phyloP scores from a whole-genome alignment of 2,888 invertebrate genomes.

The Rhodophaea formosa region DNA sequence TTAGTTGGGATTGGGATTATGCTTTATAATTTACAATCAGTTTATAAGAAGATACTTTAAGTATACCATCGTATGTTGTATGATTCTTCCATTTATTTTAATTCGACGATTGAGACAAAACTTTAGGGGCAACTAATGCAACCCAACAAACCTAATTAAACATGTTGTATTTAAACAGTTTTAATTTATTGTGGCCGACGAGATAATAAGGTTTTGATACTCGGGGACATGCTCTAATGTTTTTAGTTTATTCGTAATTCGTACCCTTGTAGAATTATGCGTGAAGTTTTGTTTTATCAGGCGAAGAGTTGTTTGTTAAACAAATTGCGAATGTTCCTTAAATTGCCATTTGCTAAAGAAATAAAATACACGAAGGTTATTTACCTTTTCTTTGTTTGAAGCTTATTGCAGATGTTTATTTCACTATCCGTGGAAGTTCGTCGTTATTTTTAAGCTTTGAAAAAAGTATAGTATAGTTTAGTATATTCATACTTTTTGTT shows the following conservation, averaged over 20 bases:
- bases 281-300: conserved; percentile 5
- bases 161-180: conserved; percentile 21
- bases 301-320: conserved; percentile 3
- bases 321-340: not conserved
- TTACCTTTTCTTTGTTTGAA: not conserved
- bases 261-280: conserved; percentile 1
- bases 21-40: too few species aligned
- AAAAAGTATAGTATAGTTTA: too few species aligned
- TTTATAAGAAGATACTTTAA: too few species aligned
- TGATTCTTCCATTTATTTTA: not conserved
- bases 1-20: too few species aligned
- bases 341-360: not conserved
- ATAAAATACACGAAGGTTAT: not conserved
- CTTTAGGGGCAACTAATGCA: conserved; percentile 40
- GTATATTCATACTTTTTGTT: too few species aligned
- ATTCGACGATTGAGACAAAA: conserved; percentile 29
- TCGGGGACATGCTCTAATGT: conserved; percentile 4
- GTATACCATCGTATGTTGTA: too few species aligned
- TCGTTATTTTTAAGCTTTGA: too few species aligned
- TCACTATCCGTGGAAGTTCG: too few species aligned
- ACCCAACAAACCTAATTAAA: conserved; percentile 42
- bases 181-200: conserved; percentile 11
- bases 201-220: conserved; percentile 13
- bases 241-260: conserved; percentile 13
- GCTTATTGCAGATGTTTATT: too few species aligned